These are phyloP conservation scores for Tromatobia lineatoria DNA, from an alignment of 2,888 invertebrate genomes.

Conservation along the genomic window DNA sequence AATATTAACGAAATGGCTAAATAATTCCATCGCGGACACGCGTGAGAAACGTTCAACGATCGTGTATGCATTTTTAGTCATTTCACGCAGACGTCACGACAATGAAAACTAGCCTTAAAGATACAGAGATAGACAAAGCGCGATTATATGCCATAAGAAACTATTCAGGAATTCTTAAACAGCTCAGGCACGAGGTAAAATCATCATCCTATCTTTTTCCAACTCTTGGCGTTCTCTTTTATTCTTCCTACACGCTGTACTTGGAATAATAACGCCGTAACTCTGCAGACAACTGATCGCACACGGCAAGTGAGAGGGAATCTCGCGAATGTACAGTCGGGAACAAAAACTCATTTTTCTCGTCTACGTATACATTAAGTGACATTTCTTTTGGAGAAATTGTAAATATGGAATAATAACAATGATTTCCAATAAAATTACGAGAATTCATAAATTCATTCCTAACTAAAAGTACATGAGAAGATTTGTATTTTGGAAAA, in stretches of 20 bases:
- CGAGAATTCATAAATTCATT: too few relatives aligned
- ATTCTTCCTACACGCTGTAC: constrained; percentile 8
- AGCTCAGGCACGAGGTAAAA: constrained; percentile 23
- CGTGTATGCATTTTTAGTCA: constrained; percentile 3
- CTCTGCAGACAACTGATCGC: constrained; percentile 15
- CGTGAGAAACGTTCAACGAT: constrained; percentile 38
- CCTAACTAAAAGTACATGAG: too few relatives aligned
- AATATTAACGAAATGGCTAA: constrained; percentile 39
- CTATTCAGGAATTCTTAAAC: constrained; percentile 50
- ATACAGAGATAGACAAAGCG: constrained; percentile 51
- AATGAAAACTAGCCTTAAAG: constrained; percentile 39
- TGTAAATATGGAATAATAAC: not conserved
- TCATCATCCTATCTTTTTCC: constrained; percentile 10
- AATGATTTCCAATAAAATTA: not conserved
- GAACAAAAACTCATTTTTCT: constrained; percentile 42
- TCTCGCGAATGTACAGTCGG: constrained; percentile 50
- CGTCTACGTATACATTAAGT: not conserved
- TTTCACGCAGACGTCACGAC: not conserved
- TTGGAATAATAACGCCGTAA: constrained; percentile 49
- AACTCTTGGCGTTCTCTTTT: constrained; percentile 16
- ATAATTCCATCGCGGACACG: constrained; percentile 5
- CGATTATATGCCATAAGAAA: constrained; percentile 49
- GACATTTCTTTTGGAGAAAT: not conserved
- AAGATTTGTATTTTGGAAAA: too few relatives aligned
- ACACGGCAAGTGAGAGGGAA: constrained; percentile 48